These are phyloP conservation scores for Apolygus lucorum DNA, from an alignment of 1,140 invertebrate genomes.

Conservation along the genomic window DNA sequence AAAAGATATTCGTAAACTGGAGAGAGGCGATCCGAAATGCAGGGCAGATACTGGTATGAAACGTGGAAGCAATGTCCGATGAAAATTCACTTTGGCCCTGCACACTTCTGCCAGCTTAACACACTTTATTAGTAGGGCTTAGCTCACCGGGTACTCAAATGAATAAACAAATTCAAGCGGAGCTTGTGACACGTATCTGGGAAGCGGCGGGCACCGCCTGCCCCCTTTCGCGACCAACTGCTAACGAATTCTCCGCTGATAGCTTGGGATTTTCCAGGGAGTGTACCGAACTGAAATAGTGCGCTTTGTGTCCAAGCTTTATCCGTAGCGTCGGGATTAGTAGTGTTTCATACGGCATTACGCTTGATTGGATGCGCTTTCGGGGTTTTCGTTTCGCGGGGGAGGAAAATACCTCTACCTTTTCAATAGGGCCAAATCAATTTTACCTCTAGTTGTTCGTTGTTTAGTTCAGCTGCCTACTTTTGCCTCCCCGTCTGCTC, in stretches of 20 bases:
- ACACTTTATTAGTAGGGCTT: not conserved
- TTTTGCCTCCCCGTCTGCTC: not conserved
- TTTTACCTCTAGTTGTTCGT: not conserved
- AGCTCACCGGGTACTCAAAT: not conserved
- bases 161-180: not conserved
- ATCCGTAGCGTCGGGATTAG: not conserved
- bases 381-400: too few relatives aligned
- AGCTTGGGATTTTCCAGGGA: not conserved
- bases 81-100: not conserved
- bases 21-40: too few relatives aligned
- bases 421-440: not conserved
- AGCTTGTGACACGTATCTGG: not conserved
- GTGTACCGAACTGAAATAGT: not conserved
- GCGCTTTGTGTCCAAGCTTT: not conserved
- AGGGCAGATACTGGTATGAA: too few relatives aligned
- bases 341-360: slow-evolving; percentile 1
- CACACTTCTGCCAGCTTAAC: not conserved
- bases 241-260: not conserved
- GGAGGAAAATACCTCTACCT: not conserved
- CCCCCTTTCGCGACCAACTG: not conserved
- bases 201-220: not conserved
- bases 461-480: not conserved
- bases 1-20: too few relatives aligned
- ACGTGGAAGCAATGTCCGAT: not conserved
- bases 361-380: not conserved